phyloP scores from a whole-genome alignment of 2,888 invertebrate species.

The Drosophila mettleri region DNA sequence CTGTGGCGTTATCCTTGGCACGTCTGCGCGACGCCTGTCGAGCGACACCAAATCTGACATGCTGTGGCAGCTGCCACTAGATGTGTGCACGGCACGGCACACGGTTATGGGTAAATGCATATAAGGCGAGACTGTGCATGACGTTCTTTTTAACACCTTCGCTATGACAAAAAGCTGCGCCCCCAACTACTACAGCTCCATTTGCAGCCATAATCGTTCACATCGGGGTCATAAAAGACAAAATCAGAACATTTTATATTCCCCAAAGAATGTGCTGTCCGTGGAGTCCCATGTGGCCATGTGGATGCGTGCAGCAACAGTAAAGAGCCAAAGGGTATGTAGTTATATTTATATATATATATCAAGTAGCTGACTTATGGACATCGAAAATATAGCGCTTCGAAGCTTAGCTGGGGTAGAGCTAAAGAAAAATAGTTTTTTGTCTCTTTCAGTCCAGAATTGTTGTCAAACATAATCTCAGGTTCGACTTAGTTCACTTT shows the following conservation, averaged over 20 bases:
- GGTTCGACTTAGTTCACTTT: too few species aligned
- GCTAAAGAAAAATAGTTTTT: not conserved
- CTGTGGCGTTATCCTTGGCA: slow-evolving; percentile 72
- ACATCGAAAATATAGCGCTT: slow-evolving; percentile 1
- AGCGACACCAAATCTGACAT: slow-evolving; percentile 71
- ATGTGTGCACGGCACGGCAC: slow-evolving; percentile 26
- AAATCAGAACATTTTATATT: slow-evolving; percentile 58
- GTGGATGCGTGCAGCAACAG: slow-evolving; percentile 3
- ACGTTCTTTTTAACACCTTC: slow-evolving; percentile 46
- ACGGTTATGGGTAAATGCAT: slow-evolving; percentile 38
- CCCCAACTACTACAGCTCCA: slow-evolving; percentile 5
- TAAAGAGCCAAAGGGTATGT: slow-evolving; percentile 11
- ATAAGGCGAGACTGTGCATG: slow-evolving; percentile 48
- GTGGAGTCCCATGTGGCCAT: slow-evolving; percentile 11
- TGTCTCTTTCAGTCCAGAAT: too few species aligned
- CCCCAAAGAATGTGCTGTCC: slow-evolving; percentile 21
- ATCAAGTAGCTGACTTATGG: slow-evolving; percentile 15
- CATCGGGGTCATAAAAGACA: slow-evolving; percentile 63
- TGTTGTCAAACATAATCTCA: too few species aligned
- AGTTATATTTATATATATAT: slow-evolving; percentile 6
- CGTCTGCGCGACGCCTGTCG: slow-evolving; percentile 70
- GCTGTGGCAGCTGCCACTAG: slow-evolving; percentile 67
- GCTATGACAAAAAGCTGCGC: not conserved
- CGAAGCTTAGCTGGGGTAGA: too few species aligned
- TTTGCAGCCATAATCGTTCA: slow-evolving; percentile 66